Percentiles rank a stretch among this genome's conserved stretches.
These are phyloP conservation scores for Drosophila obscura DNA, from an alignment of 1,140 invertebrate genomes.

Conservation along the genomic window DNA sequence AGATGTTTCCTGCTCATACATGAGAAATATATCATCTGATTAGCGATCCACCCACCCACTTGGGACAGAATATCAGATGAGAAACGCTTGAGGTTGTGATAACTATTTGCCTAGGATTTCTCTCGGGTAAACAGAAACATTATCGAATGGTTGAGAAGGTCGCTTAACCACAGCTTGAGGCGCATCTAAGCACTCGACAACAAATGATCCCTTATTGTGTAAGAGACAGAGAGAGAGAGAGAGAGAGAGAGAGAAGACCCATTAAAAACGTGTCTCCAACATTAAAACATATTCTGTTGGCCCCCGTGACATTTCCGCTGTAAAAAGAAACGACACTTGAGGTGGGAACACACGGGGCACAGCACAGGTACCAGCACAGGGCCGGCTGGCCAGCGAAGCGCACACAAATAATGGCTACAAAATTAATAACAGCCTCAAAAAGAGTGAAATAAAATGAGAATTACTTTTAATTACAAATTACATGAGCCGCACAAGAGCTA, in stretches of 20 bases:
- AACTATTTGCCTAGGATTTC: too few relatives aligned
- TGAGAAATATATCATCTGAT: too few relatives aligned
- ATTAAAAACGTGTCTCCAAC: conserved; percentile 53
- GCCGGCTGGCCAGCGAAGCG: conserved; percentile 57
- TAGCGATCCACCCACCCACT: too few relatives aligned
- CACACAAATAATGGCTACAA: conserved; percentile 62
- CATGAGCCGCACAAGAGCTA: conserved; percentile 30
- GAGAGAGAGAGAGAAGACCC: conserved; percentile 1
- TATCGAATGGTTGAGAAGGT: too few relatives aligned
- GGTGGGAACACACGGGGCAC: conserved; percentile 18
- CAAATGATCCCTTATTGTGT: conserved; percentile 19
- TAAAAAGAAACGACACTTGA: conserved; percentile 30
- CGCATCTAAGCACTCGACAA: conserved; percentile 34
- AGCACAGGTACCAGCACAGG: conserved; percentile 26
- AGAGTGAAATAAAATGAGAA: conserved; percentile 61
- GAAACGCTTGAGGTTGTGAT: too few relatives aligned
- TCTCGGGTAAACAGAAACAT: too few relatives aligned
- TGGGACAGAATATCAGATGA: too few relatives aligned
- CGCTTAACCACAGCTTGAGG: conserved; percentile 7
- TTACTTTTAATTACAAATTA: conserved; percentile 80
- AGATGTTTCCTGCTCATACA: too few relatives aligned
- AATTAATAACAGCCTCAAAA: conserved; percentile 63
- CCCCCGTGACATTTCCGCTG: conserved; percentile 58
- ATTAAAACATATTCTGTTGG: conserved; percentile 40
- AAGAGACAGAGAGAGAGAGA: not conserved